These are phyloP conservation scores for Chymomyza procnemis DNA, from an alignment of 2,888 invertebrate genomes.

Conservation along the genomic window DNA sequence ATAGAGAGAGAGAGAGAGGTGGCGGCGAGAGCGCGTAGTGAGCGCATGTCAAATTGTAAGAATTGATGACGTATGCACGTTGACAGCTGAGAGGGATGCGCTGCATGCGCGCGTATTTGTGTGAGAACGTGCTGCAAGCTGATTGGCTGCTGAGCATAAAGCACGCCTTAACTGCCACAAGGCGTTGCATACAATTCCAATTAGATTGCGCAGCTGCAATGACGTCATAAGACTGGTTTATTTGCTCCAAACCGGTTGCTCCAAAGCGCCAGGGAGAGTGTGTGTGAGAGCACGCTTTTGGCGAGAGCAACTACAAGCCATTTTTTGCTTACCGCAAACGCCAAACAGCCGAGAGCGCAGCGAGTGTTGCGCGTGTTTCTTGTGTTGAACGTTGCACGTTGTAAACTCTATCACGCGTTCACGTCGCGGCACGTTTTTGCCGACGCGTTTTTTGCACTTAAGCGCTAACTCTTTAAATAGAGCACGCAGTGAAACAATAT, in stretches of 20 bases:
- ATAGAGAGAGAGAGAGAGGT: constrained; percentile 15
- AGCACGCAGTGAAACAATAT: not conserved
- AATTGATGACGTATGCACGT: constrained; percentile 75
- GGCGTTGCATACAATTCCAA: constrained; percentile 41
- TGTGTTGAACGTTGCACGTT: constrained; percentile 58
- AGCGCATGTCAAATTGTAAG: constrained; percentile 72
- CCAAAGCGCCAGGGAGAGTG: not conserved
- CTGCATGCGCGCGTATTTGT: not conserved
- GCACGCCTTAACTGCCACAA: constrained; percentile 43
- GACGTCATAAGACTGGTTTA: constrained; percentile 66
- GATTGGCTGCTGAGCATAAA: constrained; percentile 47
- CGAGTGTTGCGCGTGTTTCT: constrained; percentile 39
- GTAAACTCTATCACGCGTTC: constrained; percentile 16
- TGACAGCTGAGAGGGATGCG: constrained; percentile 48
- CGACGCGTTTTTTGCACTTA: constrained; percentile 66
- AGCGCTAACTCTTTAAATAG: not conserved
- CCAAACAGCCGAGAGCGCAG: constrained; percentile 18
- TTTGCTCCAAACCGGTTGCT: constrained; percentile 49
- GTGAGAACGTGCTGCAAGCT: constrained; percentile 16
- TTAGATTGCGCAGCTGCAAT: constrained; percentile 57
- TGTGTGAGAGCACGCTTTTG: constrained; percentile 2
- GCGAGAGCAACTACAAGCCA: constrained; percentile 8
- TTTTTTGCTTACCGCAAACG: constrained; percentile 36
- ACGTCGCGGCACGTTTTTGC: constrained; percentile 61
- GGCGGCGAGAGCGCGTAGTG: constrained; percentile 10